phyloP scores from a whole-genome alignment of 2,797 vertebrate species.

The Nyctalus aviator region DNA sequence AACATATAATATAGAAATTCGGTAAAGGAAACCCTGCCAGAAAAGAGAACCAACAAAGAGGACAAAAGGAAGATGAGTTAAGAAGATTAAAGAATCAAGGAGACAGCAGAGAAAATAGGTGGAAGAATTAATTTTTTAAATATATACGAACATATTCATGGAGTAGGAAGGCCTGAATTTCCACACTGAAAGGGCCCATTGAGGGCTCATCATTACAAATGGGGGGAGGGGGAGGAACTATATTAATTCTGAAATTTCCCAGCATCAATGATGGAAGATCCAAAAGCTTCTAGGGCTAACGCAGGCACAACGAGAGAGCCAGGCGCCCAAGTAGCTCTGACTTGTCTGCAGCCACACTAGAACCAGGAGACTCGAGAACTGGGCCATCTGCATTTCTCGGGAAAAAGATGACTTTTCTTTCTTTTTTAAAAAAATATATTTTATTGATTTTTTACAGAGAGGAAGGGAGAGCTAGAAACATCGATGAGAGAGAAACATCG shows the following conservation, averaged over 20 bases:
- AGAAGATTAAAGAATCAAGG: constrained; percentile 17
- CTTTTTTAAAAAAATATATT: too few relatives aligned
- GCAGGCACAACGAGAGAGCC: not conserved
- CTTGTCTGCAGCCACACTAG: not conserved
- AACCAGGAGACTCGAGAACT: not conserved
- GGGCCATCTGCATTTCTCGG: too few relatives aligned
- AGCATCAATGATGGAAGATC: not conserved
- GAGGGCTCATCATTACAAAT: not conserved
- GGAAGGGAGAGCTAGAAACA: too few relatives aligned
- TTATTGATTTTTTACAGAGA: too few relatives aligned
- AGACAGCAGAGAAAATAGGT: not conserved
- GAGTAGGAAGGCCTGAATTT: not conserved
- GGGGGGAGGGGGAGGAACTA: not conserved
- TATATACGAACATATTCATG: not conserved
- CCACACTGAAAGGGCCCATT: not conserved
- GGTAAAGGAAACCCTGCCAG: not conserved
- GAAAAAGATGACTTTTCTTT: too few relatives aligned
- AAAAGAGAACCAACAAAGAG: constrained; percentile 29
- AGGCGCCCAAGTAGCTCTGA: not conserved
- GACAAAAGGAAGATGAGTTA: not conserved
- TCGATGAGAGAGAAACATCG: too few relatives aligned
- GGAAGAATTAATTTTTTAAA: not conserved
- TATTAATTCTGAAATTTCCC: constrained; percentile 2
- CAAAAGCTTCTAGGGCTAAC: not conserved
- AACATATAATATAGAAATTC: not conserved